Percentiles rank a stretch among this genome's conserved stretches.
phyloP scores from a whole-genome alignment of 2,888 invertebrate genomes.

The Catocala fraxini region DNA sequence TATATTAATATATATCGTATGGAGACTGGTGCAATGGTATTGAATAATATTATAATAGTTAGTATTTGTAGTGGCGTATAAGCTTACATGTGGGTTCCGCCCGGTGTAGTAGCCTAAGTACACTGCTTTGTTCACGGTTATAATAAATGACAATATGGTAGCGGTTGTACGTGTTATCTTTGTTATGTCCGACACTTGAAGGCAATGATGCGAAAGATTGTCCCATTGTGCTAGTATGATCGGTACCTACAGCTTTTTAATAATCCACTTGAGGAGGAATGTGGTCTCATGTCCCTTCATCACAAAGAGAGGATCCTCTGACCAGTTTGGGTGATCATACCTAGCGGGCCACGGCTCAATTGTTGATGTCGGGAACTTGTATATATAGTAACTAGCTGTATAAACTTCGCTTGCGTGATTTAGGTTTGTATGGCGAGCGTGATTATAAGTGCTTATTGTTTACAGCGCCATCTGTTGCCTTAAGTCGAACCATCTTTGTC shows the following conservation, averaged over 20 bases:
- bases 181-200: slow-evolving; percentile 54
- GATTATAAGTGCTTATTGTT: too few relatives aligned
- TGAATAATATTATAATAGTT: slow-evolving; percentile 47
- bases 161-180: slow-evolving; percentile 55
- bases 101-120: slow-evolving; percentile 40
- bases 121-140: slow-evolving; percentile 58
- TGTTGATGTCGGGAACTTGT: too few relatives aligned
- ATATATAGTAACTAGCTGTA: too few relatives aligned
- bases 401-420: too few relatives aligned
- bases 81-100: slow-evolving; percentile 32
- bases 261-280: not conserved
- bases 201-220: slow-evolving; percentile 54
- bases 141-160: slow-evolving; percentile 77
- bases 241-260: not conserved
- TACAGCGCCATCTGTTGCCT: too few relatives aligned
- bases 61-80: slow-evolving; percentile 41
- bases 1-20: slow-evolving; percentile 61
- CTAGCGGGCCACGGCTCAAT: too few relatives aligned
- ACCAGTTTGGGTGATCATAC: too few relatives aligned
- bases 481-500: too few relatives aligned
- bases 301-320: too few relatives aligned
- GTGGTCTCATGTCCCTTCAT: too few relatives aligned
- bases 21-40: slow-evolving; percentile 72
- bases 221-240: slow-evolving; percentile 20
- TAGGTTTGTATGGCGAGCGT: too few relatives aligned